phyloP scores from a whole-genome alignment of 1,140 invertebrate species.

The Drosophila sturtevanti region DNA sequence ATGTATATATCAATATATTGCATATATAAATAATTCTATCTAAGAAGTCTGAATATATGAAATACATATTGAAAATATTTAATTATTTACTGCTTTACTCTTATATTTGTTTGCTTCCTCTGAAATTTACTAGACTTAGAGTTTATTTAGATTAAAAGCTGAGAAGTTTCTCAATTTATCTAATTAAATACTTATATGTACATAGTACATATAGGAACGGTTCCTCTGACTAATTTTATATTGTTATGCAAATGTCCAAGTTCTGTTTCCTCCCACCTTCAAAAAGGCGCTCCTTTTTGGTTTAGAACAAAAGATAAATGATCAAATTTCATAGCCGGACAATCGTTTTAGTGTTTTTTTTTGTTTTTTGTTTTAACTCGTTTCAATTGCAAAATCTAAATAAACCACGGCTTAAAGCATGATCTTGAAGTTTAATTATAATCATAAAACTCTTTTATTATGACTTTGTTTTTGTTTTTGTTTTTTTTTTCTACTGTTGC shows the following conservation, averaged over 20 bases:
- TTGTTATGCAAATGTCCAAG: not conserved
- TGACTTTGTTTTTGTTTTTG: not conserved
- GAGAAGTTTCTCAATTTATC: too few relatives aligned
- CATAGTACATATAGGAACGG: too few relatives aligned
- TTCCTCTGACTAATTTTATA: not conserved
- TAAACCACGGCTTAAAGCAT: conserved; percentile 21
- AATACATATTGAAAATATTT: too few relatives aligned
- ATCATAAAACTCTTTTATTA: conserved; percentile 40
- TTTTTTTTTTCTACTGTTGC: conserved; percentile 16
- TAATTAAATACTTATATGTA: too few relatives aligned
- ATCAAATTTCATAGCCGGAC: conserved; percentile 16
- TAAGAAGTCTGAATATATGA: too few relatives aligned
- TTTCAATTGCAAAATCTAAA: conserved; percentile 29
- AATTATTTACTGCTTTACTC: too few relatives aligned
- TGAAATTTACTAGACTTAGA: too few relatives aligned
- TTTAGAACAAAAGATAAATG: not conserved
- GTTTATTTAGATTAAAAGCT: too few relatives aligned
- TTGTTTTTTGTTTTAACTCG: not conserved
- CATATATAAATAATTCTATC: too few relatives aligned
- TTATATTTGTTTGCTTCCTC: too few relatives aligned
- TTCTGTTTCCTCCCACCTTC: not conserved
- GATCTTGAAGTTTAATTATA: conserved; percentile 41
- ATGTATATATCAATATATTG: too few relatives aligned
- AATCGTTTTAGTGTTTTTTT: not conserved
- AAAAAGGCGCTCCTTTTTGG: not conserved